Conservation (phyloP, 1,140 invertebrate species). For the Aphis gossypii region DNA sequence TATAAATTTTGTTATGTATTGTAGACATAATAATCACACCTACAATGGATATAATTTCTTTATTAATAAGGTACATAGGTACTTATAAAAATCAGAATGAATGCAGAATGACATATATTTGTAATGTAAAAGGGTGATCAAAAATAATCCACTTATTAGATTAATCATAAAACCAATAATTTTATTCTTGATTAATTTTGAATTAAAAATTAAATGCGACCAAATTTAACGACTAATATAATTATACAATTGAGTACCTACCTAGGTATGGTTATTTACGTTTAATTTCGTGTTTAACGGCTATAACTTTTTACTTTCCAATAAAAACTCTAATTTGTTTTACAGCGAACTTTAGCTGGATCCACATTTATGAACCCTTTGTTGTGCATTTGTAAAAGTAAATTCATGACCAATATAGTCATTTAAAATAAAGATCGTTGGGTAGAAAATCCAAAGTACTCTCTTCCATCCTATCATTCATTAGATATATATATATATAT, state of each 20-base stretch:
- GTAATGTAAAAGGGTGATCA: not conserved
- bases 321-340: conserved; percentile 3
- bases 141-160: not conserved
- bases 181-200: not conserved
- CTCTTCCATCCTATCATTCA: not conserved
- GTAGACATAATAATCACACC: no score
- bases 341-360: not conserved
- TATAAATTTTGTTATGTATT: not conserved
- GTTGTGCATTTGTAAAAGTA: conserved; percentile 12
- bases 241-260: not conserved
- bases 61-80: not conserved
- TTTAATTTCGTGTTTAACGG: not conserved
- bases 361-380: not conserved
- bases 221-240: not conserved
- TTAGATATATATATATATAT: not conserved
- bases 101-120: not conserved
- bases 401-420: not conserved
- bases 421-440: conserved; percentile 15
- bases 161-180: not conserved
- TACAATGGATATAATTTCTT: not conserved
- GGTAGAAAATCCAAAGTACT: not conserved
- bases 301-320: not conserved
- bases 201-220: not conserved
- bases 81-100: not conserved
- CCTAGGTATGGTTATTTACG: not conserved